Evolutionary conservation across 2,113 vertebrate genomes (phyloP), one percentile per base, ranked within the genome.

Genomic region (Rissa tridactyla): DNA sequence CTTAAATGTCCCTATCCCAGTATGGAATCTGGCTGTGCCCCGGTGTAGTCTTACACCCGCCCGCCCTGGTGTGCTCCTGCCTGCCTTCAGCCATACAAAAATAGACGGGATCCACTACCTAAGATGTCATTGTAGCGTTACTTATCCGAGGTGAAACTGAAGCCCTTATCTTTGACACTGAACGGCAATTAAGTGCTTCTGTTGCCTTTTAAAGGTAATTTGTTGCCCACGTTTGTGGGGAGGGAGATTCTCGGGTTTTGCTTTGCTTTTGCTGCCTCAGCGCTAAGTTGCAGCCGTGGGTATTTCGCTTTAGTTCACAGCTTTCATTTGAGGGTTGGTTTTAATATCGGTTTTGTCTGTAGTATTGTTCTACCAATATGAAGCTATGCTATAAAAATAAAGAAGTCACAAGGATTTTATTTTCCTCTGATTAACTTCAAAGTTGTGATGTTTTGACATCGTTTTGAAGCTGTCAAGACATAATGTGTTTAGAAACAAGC

Each of bases 41-140:
- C 7, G 92, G 96, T 97, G 96, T 97, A 95, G 84, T 82, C 90
- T 98, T 97, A 97, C 97, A 96, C 19, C 89, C 82, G 79, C 77
- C 70, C 16, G 21, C 88, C 77, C 94, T 90, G 78, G 66, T 87
- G 94, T 76, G 94, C 92, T 94, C 90, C 82, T 95, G 92, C 85
- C 80, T 47, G 70, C 36, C 87, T 92, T 57, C 88, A 52, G 16
- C 94, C 79, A 5, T 82, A 90, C 89, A 94, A 97, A 97, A 96
- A 96, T 97, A 95, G 95, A 82, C 9, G 18, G 78, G 79, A 69
- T 46, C 92, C 89, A 84, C 90, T 97, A 89, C 95, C 72, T 90
- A 95, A 95, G 94, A 88, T 94, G 86, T 92, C 80, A 92, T 58
- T 73, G 86, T 95, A 85, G 69, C 27, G 11, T 89, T 92, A 13